These are phyloP conservation scores for Drosophila lacertosa DNA, from an alignment of 1,140 invertebrate genomes.

Conservation along the genomic window DNA sequence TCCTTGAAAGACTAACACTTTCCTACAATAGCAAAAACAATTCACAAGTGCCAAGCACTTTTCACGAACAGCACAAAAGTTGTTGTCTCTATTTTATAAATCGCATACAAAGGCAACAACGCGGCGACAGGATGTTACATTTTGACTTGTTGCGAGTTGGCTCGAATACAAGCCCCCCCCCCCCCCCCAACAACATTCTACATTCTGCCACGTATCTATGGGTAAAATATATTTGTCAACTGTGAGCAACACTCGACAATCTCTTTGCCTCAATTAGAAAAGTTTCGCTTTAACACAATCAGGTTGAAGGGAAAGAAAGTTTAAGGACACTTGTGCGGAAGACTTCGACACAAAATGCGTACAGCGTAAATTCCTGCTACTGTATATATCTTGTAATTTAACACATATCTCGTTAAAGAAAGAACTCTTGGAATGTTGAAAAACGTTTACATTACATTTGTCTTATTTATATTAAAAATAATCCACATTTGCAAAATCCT, in stretches of 20 bases:
- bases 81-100: slow-evolving; percentile 24
- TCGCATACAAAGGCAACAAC: slow-evolving; percentile 8
- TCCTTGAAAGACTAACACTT: neutral
- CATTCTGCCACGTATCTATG: neutral
- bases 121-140: slow-evolving; percentile 11
- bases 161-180: no score
- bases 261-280: slow-evolving; percentile 71
- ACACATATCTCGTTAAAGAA: slow-evolving; percentile 7
- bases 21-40: slow-evolving; percentile 2
- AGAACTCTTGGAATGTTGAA: neutral
- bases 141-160: neutral
- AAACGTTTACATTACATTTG: no score
- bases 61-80: slow-evolving; percentile 2
- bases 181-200: neutral
- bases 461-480: no score
- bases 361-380: slow-evolving; percentile 10
- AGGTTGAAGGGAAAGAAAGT: slow-evolving; percentile 20
- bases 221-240: slow-evolving; percentile 14
- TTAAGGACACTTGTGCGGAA: slow-evolving; percentile 12
- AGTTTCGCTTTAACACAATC: slow-evolving; percentile 52
- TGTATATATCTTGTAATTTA: slow-evolving; percentile 27
- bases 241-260: slow-evolving; percentile 48
- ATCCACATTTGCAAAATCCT: no score
- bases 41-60: neutral
- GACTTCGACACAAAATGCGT: slow-evolving; percentile 3